Percentiles rank a stretch among this genome's conserved stretches.
phyloP scores from a whole-genome alignment of 2,113 vertebrate genomes.

The Lipophrys pholis region DNA sequence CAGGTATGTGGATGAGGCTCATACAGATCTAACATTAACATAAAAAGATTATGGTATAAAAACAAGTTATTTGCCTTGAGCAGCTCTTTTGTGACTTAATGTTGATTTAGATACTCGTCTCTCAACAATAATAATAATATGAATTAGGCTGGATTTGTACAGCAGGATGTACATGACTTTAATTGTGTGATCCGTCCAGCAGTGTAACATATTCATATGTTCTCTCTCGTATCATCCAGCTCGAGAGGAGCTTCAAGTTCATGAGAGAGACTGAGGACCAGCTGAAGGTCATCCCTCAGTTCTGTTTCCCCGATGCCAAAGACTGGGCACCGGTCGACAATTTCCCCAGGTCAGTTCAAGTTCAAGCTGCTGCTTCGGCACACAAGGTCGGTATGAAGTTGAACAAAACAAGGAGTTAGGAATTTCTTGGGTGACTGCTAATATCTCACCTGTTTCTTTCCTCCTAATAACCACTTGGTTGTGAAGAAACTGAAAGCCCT shows the following conservation, averaged over 20 bases:
- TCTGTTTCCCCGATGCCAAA: slow-evolving; percentile 97
- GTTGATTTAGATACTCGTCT: too few species aligned
- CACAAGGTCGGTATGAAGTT: slow-evolving; percentile 2
- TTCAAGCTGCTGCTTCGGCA: not conserved
- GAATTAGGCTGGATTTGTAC: not conserved
- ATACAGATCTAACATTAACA: too few species aligned
- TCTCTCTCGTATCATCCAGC: slow-evolving; percentile 69
- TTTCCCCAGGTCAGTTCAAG: slow-evolving; percentile 88
- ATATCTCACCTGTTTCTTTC: slow-evolving; percentile 37
- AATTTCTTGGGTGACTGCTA: slow-evolving; percentile 40
- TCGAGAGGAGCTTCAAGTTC: slow-evolving; percentile 95
- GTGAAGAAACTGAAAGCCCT: slow-evolving; percentile 18
- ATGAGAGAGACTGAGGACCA: slow-evolving; percentile 96
- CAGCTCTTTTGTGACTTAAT: too few species aligned
- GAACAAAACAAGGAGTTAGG: slow-evolving; percentile 26
- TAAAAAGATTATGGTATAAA: too few species aligned
- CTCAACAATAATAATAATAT: not conserved
- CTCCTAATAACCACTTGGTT: slow-evolving; percentile 43
- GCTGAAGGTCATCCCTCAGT: slow-evolving; percentile 96
- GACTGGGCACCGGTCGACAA: slow-evolving; percentile 94
- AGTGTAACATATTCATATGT: not conserved
- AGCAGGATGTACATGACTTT: not conserved
- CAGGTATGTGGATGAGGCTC: too few species aligned
- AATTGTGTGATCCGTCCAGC: not conserved
- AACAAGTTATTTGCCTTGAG: too few species aligned